Conservation (phyloP, 2,797 vertebrate species). For the Acipenser ruthenus region DNA sequence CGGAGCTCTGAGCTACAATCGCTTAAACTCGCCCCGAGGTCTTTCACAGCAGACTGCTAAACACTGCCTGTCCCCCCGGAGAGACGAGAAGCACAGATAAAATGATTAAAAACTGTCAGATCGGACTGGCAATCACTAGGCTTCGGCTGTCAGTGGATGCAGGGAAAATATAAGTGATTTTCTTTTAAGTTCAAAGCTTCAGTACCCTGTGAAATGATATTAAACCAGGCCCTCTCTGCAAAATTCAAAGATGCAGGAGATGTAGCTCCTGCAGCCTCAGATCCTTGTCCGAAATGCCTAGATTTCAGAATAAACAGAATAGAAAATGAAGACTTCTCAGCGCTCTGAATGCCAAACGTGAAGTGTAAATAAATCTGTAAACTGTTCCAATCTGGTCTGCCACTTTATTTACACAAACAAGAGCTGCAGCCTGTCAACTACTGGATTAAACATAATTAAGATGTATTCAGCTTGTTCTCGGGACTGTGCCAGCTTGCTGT, state of each 20-base stretch:
- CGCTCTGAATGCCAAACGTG: too few species aligned
- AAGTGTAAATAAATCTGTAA: too few species aligned
- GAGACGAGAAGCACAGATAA: slow-evolving; percentile 82
- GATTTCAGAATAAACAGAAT: slow-evolving; percentile 1
- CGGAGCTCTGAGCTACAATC: slow-evolving; percentile 83
- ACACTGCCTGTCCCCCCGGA: slow-evolving; percentile 81
- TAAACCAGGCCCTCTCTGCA: slow-evolving; percentile 5
- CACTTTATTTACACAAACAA: too few species aligned
- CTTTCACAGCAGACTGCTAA: slow-evolving; percentile 92
- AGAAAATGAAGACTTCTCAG: too few species aligned
- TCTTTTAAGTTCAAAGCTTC: slow-evolving; percentile 35
- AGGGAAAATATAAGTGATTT: slow-evolving; percentile 66
- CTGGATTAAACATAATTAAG: too few species aligned
- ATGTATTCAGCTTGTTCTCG: too few species aligned
- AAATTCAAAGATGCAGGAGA: slow-evolving; percentile 9
- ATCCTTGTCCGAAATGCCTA: neutral
- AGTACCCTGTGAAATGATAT: slow-evolving; percentile 14
- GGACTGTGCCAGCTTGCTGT: too few species aligned
- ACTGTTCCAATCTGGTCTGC: too few species aligned
- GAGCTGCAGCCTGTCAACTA: too few species aligned
- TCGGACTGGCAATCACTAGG: slow-evolving; percentile 87
- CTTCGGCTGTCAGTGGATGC: slow-evolving; percentile 59
- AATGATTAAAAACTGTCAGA: slow-evolving; percentile 95
- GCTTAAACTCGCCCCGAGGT: slow-evolving; percentile 88
- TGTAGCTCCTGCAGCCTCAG: neutral